A percentile compares a stretch with the other conserved stretches of the same genome.
These are phyloP conservation scores for Drosophila crucigera DNA, from an alignment of 2,888 invertebrate genomes.

Conservation along the genomic window DNA sequence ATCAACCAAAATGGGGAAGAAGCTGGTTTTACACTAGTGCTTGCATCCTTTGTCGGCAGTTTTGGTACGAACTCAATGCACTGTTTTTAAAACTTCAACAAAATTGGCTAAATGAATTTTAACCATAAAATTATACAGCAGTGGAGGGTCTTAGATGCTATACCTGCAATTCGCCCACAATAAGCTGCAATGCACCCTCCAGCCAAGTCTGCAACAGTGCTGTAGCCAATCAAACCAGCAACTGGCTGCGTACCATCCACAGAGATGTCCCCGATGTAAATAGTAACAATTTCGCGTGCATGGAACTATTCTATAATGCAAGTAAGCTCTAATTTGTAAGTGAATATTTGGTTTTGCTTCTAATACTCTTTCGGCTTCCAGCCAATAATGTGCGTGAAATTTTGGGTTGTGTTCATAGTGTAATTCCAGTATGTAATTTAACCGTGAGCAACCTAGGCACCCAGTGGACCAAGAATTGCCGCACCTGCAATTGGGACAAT, in stretches of 20 bases:
- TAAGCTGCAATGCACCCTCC: constrained; percentile 17
- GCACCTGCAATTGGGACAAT: background rate
- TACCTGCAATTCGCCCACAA: constrained; percentile 30
- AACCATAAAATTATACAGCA: background rate
- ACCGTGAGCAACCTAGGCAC: background rate
- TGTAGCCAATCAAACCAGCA: constrained; percentile 46
- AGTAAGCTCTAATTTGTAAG: background rate
- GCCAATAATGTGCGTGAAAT: background rate
- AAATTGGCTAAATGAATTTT: background rate
- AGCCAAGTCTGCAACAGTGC: constrained; percentile 32
- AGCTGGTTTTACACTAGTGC: constrained; percentile 45
- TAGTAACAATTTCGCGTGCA: background rate
- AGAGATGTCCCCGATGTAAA: constrained; percentile 16
- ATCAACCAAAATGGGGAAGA: constrained; percentile 61
- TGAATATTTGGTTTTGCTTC: background rate
- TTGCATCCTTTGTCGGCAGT: constrained; percentile 51
- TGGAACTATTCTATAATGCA: background rate
- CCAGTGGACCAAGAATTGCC: background rate
- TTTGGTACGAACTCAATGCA: constrained; percentile 51
- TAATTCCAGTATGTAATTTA: background rate
- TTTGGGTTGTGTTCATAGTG: background rate
- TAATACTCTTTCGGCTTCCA: background rate
- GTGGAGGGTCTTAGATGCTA: constrained; percentile 51
- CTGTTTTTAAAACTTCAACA: constrained; percentile 15
- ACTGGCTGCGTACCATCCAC: constrained; percentile 22